A percentile compares a stretch with the other conserved stretches of the same genome.
Evolutionary conservation across 64 coral and sea anemone species (phyloP).

Genomic region (Astreopora myriophthalma): DNA sequence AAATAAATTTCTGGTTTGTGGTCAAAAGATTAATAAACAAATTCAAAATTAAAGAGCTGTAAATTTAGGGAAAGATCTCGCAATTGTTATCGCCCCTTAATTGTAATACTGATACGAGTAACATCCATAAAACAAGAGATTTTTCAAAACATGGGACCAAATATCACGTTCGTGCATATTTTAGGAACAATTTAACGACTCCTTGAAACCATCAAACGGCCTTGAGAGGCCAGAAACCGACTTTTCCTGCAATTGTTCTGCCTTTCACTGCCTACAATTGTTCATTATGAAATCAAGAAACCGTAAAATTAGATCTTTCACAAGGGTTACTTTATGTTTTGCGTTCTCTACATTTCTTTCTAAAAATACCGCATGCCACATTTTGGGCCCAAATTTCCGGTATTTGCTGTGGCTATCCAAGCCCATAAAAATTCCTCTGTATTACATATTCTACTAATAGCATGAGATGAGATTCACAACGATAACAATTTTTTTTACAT

Average conservation of each 20-base stretch:
- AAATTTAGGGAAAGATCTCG: not conserved
- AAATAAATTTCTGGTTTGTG: not conserved
- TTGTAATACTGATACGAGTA: not conserved
- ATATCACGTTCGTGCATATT: not conserved
- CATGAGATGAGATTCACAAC: not conserved
- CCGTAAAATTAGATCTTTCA: not conserved
- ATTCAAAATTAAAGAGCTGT: not conserved
- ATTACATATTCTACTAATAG: not conserved
- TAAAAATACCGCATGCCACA: not conserved
- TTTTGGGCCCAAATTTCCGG: not conserved
- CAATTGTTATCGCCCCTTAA: not conserved
- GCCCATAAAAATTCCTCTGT: not conserved
- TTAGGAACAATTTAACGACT: not conserved
- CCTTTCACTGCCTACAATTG: not conserved
- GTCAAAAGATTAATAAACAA: conserved; percentile 12
- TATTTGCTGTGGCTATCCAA: not conserved
- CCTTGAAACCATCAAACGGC: not conserved
- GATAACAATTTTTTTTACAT: not conserved
- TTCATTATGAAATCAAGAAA: not conserved
- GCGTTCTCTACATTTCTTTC: not conserved
- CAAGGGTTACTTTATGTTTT: not conserved
- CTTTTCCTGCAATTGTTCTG: conserved; percentile 1
- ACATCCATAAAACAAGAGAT: not conserved
- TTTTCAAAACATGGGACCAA: not conserved
- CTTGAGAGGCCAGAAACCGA: not conserved